Base-by-base conservation (phyloP, 2,797 vertebrate genomes). In the Zonotrichia albicollis region DNA sequence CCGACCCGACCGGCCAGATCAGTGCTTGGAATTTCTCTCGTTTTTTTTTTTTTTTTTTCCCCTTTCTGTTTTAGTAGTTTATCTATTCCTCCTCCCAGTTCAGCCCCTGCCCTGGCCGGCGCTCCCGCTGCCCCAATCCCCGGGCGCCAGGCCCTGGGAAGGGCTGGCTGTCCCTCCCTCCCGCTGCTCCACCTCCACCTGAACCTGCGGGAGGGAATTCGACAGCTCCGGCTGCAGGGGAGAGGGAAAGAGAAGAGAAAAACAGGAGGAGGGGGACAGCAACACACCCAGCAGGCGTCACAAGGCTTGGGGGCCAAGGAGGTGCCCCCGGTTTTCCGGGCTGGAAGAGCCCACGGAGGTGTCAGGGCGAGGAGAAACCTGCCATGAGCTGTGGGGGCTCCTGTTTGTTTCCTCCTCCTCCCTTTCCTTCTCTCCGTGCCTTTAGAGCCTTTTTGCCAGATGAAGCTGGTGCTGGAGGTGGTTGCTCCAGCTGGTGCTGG, bases 131-230 rank as follows among this genome's bases (percentile, higher is more conserved):
- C 77, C 93, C 95, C 94, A 95, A 91, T 95, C 85, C 12, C 88
- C 3, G 12, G 74, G 70, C 9, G 51, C 85, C 92, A 80, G 73
- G 66, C 77, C 75, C 9, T 80, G 46, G 83, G 82, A 81, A 84
- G 90, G 87, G 64, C 38, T 84, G 89, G 36, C 34, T 5, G 45
- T 88, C 78, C 93, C 88, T 92, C 94, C 93, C 75, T 92, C 87
- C 90, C 2, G 2, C 81, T 58, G 95, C 96, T 88, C 97, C 95
- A 77, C 95, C 96, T 92, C 84, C 67, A 95, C 95, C 95, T 94
- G 93, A 79, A 84, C 82, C 73, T 54, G 84, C 6, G 0, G 27
- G 21, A 6, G 16, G 16, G 29, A 18, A 19, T 20, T 1, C 77
- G 50, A 5, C 13, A 64, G 10, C 46, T 42, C 54, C 4, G 18